Evolutionary conservation across 2,888 invertebrate genomes (phyloP).

Genomic region (Lepidocyrtoides sp.): DNA sequence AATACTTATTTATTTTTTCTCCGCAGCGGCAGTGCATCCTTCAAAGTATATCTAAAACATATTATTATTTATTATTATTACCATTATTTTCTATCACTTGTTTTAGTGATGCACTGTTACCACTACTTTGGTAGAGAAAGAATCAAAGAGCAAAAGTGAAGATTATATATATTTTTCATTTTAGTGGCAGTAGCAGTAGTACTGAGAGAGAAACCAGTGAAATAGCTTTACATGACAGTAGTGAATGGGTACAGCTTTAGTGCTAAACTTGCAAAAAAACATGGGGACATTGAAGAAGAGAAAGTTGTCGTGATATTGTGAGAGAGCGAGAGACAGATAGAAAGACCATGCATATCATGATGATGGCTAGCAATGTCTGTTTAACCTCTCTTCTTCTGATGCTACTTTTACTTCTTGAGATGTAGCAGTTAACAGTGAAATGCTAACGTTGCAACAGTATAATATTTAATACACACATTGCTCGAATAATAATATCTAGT

Average conservation of each 20-base stretch:
- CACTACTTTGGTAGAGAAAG: constrained; percentile 3
- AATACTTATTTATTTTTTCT: not conserved
- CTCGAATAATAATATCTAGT: not conserved
- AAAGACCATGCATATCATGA: constrained; percentile 30
- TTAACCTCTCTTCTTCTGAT: not conserved
- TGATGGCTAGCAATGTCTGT: constrained; percentile 50
- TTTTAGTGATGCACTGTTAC: not conserved
- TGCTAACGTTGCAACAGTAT: not conserved
- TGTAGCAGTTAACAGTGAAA: not conserved
- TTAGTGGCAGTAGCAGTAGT: not conserved
- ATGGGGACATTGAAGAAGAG: constrained; percentile 22
- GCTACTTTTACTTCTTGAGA: constrained; percentile 17
- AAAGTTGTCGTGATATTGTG: constrained; percentile 50
- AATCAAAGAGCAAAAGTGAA: constrained; percentile 22
- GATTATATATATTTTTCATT: constrained; percentile 28
- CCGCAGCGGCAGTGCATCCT: not conserved
- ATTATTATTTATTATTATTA: not conserved
- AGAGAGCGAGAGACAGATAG: not conserved
- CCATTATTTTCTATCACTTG: not conserved
- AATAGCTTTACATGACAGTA: constrained; percentile 62
- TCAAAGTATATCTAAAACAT: not conserved
- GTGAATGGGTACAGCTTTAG: constrained; percentile 54
- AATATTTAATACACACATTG: not conserved
- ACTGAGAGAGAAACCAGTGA: constrained; percentile 41
- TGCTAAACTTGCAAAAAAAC: constrained; percentile 58